Percentiles rank a stretch among this genome's conserved stretches.
Conservation (phyloP, 2,797 vertebrate genomes). For the Alca torda region DNA sequence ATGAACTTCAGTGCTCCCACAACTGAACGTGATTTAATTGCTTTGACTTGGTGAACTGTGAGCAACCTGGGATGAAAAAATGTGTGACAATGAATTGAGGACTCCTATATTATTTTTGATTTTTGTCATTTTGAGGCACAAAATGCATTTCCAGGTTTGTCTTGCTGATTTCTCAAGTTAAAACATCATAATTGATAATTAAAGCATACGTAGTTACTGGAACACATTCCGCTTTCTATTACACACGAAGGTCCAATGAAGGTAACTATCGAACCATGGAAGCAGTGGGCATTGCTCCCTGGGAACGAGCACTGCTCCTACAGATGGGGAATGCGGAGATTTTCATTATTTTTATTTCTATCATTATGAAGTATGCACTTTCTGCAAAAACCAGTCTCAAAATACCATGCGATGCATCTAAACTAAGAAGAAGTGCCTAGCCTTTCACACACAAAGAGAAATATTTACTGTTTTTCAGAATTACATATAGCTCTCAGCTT, state of each 20-base stretch:
- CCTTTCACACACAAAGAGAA: neutral
- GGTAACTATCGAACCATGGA: neutral
- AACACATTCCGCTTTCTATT: neutral
- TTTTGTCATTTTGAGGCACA: neutral
- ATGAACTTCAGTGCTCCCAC: neutral
- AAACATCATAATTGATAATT: neutral
- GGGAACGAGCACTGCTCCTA: neutral
- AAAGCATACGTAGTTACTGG: neutral
- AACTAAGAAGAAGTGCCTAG: neutral
- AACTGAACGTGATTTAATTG: neutral
- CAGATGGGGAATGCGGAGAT: neutral
- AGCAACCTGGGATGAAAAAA: neutral
- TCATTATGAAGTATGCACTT: neutral
- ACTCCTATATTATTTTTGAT: neutral
- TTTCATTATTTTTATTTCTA: neutral
- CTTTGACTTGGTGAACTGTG: neutral
- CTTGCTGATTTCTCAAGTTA: neutral
- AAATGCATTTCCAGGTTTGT: neutral
- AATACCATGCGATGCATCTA: neutral
- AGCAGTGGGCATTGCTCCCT: neutral
- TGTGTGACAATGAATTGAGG: neutral
- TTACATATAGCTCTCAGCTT: neutral
- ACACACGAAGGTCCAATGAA: neutral
- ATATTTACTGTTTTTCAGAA: neutral
- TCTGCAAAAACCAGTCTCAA: slow-evolving; percentile 17